A percentile compares a stretch with the other conserved stretches of the same genome.
Evolutionary conservation across 2,113 vertebrate species (phyloP).

Genomic region (Scopus umbretta): DNA sequence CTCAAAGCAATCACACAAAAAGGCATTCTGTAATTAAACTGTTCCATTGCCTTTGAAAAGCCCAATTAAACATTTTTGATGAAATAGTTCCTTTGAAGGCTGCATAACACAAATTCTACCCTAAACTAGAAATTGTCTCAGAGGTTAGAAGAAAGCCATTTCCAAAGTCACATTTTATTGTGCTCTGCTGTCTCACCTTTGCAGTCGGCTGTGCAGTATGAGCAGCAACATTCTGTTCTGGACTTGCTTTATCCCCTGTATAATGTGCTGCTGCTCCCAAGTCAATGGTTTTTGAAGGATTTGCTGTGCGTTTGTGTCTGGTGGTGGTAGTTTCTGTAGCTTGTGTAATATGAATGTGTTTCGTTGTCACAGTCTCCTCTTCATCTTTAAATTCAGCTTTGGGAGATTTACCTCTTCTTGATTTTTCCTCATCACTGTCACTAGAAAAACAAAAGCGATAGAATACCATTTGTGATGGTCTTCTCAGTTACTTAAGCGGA

Average conservation of each 20-base stretch:
- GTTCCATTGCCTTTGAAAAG: not conserved
- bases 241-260: constrained; percentile 84
- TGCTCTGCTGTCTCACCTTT: constrained; percentile 74
- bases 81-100: not conserved
- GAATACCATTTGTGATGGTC: not conserved
- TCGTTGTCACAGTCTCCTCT: constrained; percentile 92
- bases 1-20: not conserved
- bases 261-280: constrained; percentile 93
- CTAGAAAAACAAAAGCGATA: constrained; percentile 74
- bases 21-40: not conserved
- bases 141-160: not conserved
- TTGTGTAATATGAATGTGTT: constrained; percentile 90
- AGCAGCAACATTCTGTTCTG: constrained; percentile 71
- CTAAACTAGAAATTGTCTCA: not conserved
- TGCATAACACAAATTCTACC: not conserved
- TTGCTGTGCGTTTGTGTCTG: constrained; percentile 85
- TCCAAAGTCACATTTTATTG: not conserved
- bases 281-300: constrained; percentile 93
- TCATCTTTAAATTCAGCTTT: constrained; percentile 93
- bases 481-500: not conserved
- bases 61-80: not conserved
- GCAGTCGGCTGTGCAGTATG: constrained; percentile 63
- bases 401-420: constrained; percentile 81
- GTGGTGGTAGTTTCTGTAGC: constrained; percentile 92
- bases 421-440: constrained; percentile 86